Evolutionary conservation across 1,140 invertebrate species (phyloP).

Genomic region (Drosophila tsacasi): DNA sequence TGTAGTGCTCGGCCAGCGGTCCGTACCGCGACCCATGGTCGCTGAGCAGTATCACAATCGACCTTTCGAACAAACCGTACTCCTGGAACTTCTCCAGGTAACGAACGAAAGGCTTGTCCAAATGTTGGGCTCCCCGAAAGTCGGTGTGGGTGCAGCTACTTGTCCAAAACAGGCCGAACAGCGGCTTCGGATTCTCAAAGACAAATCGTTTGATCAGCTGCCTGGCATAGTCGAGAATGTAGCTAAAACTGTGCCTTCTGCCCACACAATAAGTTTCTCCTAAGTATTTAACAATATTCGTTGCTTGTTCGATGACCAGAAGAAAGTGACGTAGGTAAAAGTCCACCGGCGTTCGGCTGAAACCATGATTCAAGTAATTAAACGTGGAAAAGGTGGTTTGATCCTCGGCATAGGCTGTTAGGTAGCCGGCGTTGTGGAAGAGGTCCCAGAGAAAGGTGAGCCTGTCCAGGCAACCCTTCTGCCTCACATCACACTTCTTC

Average conservation of each 20-base stretch:
- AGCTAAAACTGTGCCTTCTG: conserved; percentile 86
- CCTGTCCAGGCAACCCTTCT: conserved; percentile 85
- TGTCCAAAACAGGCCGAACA: conserved; percentile 93
- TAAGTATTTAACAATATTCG: neutral
- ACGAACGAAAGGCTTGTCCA: conserved; percentile 87
- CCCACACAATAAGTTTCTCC: conserved; percentile 85
- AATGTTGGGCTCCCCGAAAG: conserved; percentile 88
- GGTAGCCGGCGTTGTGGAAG: conserved; percentile 89
- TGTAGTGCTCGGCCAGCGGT: conserved; percentile 87
- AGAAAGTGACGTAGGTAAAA: conserved; percentile 92
- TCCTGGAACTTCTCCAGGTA: conserved; percentile 87
- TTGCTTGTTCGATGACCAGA: conserved; percentile 85
- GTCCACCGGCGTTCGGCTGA: conserved; percentile 91
- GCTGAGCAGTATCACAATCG: conserved; percentile 92
- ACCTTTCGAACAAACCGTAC: conserved; percentile 87
- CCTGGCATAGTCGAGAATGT: conserved; percentile 86
- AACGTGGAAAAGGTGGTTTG: conserved; percentile 90
- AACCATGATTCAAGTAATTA: conserved; percentile 92
- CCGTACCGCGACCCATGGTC: conserved; percentile 97
- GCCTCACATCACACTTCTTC: conserved; percentile 86
- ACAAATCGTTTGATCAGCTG: conserved; percentile 86
- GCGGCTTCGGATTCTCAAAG: conserved; percentile 86
- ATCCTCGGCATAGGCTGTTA: conserved; percentile 93
- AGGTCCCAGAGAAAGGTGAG: conserved; percentile 93
- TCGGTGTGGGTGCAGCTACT: conserved; percentile 91